Conservation (phyloP, 2,113 vertebrate species). For the Cyprinodon variegatus region DNA sequence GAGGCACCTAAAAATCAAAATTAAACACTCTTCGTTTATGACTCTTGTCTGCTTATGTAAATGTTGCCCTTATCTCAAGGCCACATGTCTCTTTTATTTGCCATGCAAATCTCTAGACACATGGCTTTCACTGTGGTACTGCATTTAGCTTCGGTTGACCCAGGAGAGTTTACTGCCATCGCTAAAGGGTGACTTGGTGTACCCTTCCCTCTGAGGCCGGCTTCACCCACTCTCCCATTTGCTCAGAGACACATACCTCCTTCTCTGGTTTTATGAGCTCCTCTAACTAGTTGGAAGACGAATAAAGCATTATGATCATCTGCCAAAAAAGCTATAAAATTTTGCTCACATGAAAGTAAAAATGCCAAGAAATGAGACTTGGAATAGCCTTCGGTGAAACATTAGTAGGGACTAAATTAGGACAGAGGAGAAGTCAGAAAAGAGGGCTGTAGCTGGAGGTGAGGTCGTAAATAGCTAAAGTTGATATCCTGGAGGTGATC, state of each 20-base stretch:
- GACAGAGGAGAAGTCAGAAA: conserved; percentile 25
- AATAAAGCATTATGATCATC: conserved; percentile 28
- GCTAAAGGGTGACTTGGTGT: not conserved
- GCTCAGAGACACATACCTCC: conserved; percentile 10
- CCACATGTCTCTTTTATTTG: conserved; percentile 41
- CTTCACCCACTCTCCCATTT: not conserved
- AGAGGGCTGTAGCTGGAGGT: conserved; percentile 22
- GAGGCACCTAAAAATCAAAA: conserved; percentile 20
- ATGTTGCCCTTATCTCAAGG: conserved; percentile 38
- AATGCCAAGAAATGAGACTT: conserved; percentile 15
- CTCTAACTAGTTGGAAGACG: conserved; percentile 27
- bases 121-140: conserved; percentile 27
- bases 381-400: conserved; percentile 9
- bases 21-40: conserved; percentile 19
- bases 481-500: conserved; percentile 11
- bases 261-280: conserved; percentile 47
- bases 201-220: conserved; percentile 5
- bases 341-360: conserved; percentile 33
- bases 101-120: conserved; percentile 39
- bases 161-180: conserved; percentile 29
- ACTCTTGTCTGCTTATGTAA: conserved; percentile 46
- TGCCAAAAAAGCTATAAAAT: conserved; percentile 51
- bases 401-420: conserved; percentile 30
- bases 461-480: conserved; percentile 18
- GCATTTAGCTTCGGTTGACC: conserved; percentile 47